Percentiles rank a stretch among this genome's conserved stretches.
Evolutionary conservation across 1,140 invertebrate genomes (phyloP).

Genomic region (Steinernema feltiae): DNA sequence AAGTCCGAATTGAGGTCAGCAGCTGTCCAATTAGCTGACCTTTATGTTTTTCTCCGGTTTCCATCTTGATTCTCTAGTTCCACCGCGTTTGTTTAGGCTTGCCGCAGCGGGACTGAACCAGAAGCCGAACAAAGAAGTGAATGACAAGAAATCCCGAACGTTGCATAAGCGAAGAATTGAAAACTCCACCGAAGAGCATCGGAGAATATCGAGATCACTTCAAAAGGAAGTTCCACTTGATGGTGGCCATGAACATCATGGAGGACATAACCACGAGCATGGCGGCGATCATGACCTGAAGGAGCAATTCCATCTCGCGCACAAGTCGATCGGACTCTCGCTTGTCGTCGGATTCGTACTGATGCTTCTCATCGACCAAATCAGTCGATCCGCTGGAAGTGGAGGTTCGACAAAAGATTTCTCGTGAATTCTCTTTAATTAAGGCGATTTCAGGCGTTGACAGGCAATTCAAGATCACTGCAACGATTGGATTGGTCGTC

Average conservation of each 20-base stretch:
- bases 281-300: background rate
- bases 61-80: too few species aligned
- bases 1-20: too few species aligned
- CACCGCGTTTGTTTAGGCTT: background rate
- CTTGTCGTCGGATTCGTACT: slow-evolving; percentile 86
- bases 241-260: background rate
- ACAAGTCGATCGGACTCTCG: slow-evolving; percentile 66
- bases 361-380: slow-evolving; percentile 83
- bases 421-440: too few species aligned
- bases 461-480: slow-evolving; percentile 71
- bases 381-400: slow-evolving; percentile 35
- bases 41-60: too few species aligned
- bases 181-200: background rate
- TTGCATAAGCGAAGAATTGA: background rate
- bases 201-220: background rate
- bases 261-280: background rate
- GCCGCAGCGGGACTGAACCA: background rate
- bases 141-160: background rate
- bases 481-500: slow-evolving; percentile 89
- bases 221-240: background rate
- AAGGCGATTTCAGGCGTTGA: too few species aligned
- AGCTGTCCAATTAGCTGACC: too few species aligned
- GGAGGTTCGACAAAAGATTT: too few species aligned
- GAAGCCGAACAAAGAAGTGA: background rate
- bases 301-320: background rate